Conservation (phyloP, 2,797 vertebrate genomes). For the Moxostoma hubbsi region DNA sequence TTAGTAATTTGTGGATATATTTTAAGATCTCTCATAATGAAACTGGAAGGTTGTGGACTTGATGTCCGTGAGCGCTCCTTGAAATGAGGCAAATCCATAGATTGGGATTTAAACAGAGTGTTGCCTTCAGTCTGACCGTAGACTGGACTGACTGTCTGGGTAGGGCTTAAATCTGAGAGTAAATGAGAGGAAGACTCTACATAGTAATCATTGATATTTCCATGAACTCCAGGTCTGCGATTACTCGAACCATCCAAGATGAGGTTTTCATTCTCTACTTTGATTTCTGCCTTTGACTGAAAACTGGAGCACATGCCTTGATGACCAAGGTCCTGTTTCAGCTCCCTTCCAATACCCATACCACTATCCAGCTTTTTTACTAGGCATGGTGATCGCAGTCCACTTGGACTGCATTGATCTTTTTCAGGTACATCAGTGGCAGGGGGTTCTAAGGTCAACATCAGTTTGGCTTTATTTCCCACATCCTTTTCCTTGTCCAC, state of each 20-base stretch:
- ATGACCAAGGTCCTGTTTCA: slow-evolving; percentile 67
- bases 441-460: slow-evolving; percentile 65
- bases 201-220: slow-evolving; percentile 89
- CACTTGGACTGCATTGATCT: slow-evolving; percentile 58
- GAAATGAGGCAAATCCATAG: slow-evolving; percentile 53
- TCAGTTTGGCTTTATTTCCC: slow-evolving; percentile 52
- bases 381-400: slow-evolving; percentile 74
- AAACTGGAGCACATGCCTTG: slow-evolving; percentile 79
- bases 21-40: slow-evolving; percentile 71
- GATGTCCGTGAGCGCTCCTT: slow-evolving; percentile 61
- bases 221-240: slow-evolving; percentile 67
- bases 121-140: rapidly evolving
- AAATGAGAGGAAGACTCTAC: slow-evolving; percentile 83
- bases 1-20: slow-evolving; percentile 40
- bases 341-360: slow-evolving; percentile 76
- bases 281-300: slow-evolving; percentile 83
- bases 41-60: slow-evolving; percentile 65
- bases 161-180: slow-evolving; percentile 60
- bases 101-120: slow-evolving; percentile 50
- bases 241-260: slow-evolving; percentile 62
- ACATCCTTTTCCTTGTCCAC: slow-evolving; percentile 38
- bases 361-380: slow-evolving; percentile 75
- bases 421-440: slow-evolving; percentile 52
- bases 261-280: slow-evolving; percentile 82
- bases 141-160: background rate